Percentiles rank a stretch among this genome's conserved stretches.
These are phyloP conservation scores for Tinea semifulvella DNA, from an alignment of 2,888 invertebrate genomes.

Conservation along the genomic window DNA sequence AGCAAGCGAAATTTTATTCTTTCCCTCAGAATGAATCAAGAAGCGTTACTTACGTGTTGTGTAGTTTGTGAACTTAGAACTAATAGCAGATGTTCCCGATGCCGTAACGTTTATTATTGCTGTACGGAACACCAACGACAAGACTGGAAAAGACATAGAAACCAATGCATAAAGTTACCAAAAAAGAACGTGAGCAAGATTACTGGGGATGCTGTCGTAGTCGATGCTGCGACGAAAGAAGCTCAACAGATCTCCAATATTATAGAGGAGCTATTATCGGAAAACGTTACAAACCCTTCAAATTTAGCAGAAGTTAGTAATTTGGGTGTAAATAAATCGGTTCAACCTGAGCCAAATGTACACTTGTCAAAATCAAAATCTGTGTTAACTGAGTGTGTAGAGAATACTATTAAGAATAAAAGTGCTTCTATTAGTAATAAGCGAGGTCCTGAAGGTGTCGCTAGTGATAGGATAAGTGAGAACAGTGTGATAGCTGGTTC, in stretches of 20 bases:
- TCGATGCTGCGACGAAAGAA: constrained; percentile 32
- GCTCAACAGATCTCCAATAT: constrained; percentile 24
- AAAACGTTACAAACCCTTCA: background rate
- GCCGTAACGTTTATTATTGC: constrained; percentile 80
- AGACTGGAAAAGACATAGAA: constrained; percentile 82
- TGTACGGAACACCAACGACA: constrained; percentile 80
- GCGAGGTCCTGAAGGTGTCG: background rate
- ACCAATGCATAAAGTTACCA: constrained; percentile 61
- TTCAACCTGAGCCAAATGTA: constrained; percentile 15
- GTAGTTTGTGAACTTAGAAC: constrained; percentile 71
- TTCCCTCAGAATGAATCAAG: constrained; percentile 55
- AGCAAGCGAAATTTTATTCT: constrained; percentile 21
- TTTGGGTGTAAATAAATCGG: constrained; percentile 18
- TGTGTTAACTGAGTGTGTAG: background rate
- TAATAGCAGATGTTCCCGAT: constrained; percentile 77
- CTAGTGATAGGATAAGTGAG: background rate
- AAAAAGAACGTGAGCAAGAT: constrained; percentile 33
- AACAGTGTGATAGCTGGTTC: constrained; percentile 37
- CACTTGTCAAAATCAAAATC: background rate
- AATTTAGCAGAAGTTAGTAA: background rate
- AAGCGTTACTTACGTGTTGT: constrained; percentile 57
- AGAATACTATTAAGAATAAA: constrained; percentile 3
- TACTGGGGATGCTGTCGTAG: constrained; percentile 30
- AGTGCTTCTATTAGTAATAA: constrained; percentile 9
- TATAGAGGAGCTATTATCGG: constrained; percentile 3